A percentile compares a stretch with the other conserved stretches of the same genome.
These are phyloP conservation scores for Ammodytes marinus DNA, from an alignment of 2,113 vertebrate species.

Conservation along the genomic window DNA sequence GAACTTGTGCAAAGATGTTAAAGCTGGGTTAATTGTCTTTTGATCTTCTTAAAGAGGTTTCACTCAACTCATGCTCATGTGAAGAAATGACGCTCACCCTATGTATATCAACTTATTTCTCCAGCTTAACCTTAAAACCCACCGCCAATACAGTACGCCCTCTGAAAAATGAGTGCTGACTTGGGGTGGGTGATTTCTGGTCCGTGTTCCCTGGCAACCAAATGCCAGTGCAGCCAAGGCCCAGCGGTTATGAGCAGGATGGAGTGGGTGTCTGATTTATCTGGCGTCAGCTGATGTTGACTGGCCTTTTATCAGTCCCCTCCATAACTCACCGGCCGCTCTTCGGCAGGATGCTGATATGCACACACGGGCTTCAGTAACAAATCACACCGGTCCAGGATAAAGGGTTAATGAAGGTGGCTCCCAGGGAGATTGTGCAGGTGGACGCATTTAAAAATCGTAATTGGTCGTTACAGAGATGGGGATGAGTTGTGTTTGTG, in stretches of 20 bases:
- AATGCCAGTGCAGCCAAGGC: constrained; percentile 42
- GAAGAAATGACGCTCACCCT: constrained; percentile 8
- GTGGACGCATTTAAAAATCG: constrained; percentile 17
- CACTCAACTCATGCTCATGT: neutral
- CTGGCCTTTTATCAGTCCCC: constrained; percentile 56
- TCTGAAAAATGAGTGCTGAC: constrained; percentile 52
- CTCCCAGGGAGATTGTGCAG: neutral
- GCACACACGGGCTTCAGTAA: neutral
- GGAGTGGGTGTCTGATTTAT: constrained; percentile 72
- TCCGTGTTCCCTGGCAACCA: constrained; percentile 73
- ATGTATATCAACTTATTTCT: neutral
- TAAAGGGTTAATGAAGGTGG: constrained; percentile 34
- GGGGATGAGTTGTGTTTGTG: constrained; percentile 10
- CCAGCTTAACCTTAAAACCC: neutral
- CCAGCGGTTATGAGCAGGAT: constrained; percentile 46
- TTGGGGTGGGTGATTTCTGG: constrained; percentile 30
- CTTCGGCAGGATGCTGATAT: constrained; percentile 46
- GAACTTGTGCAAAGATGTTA: neutral
- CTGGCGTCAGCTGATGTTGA: constrained; percentile 70
- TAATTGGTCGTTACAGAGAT: constrained; percentile 21
- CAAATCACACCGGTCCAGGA: constrained; percentile 37
- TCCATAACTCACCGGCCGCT: constrained; percentile 39
- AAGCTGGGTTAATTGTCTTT: neutral
- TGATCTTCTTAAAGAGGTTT: neutral
- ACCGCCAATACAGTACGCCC: constrained; percentile 1